Evolutionary conservation across 2,888 invertebrate genomes (phyloP), one percentile per base, ranked within the genome.

Genomic region (Podabrus alpinus): DNA sequence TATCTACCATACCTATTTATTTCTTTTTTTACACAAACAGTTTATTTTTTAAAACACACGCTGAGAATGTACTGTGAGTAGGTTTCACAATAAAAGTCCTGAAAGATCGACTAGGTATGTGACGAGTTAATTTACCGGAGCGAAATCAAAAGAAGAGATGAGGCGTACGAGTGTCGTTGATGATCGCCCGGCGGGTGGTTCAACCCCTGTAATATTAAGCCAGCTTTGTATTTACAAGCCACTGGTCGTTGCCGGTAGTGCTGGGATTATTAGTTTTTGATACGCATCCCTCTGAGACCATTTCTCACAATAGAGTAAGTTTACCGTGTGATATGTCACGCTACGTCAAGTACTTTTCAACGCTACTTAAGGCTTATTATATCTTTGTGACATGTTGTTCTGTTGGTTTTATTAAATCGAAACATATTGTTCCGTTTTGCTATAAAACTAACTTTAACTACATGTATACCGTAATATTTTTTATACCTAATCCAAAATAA

Each of bases 221-320:
- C 69, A 72, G 77, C 78, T 80, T 80, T 80, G 79, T 80, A 77
- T 80, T 80, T 77, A 80, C 79, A 79, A 80, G 77, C 79, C 77
- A 79, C 78, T 77, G 78, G 78, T 76, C 76, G 76, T 76, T 74
- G 78, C 72, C 76, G 78, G 73, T 76, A 78, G 75, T 77, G 75
- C 71, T 75, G 77, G 77, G 79, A 79, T 80, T 79, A 80, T 80
- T 80, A 80, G 80, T 80, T 80, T 80, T 80, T 79, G 79, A 79
- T 78, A 76, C 78, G 72, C 73, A 76, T 79, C 74, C 74, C 77
- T 77, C 77, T 69, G 68, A 75, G 73, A 68, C 75, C 72, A 71
- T 72, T 68, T 24, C 69, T 77, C 74, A 76, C 76, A 79, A 80
- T 77, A 66, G 71, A 75, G 67, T 71, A 75, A 80, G 80, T 80